These are phyloP conservation scores for Aepyceros melampus DNA, from an alignment of 2,113 vertebrate species.

Conservation along the genomic window DNA sequence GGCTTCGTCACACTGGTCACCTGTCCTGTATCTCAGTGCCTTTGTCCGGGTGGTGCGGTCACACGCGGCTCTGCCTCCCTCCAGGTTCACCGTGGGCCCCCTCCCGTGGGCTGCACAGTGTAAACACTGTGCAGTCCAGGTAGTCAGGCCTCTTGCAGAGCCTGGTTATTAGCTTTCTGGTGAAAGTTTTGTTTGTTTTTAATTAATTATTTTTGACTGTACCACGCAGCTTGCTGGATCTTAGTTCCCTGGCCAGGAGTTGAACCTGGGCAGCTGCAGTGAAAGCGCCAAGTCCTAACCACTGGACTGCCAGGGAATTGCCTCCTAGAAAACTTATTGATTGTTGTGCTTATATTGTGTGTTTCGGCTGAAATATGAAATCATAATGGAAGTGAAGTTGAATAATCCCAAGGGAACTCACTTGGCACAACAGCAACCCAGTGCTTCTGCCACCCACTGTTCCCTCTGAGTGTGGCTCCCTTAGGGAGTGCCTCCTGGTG, in stretches of 20 bases:
- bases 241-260: neutral
- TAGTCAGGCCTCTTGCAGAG: neutral
- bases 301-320: neutral
- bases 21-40: neutral
- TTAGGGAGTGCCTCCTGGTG: accelerated
- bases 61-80: neutral
- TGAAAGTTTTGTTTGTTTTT: neutral
- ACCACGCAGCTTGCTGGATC: neutral
- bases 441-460: neutral
- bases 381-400: neutral
- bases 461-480: neutral
- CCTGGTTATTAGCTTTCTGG: neutral
- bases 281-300: neutral
- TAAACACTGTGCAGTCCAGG: too few species aligned
- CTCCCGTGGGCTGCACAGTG: too few species aligned
- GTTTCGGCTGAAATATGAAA: neutral
- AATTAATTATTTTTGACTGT: neutral
- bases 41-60: too few species aligned
- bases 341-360: neutral
- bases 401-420: neutral
- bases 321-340: neutral
- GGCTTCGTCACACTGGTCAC: neutral
- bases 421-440: neutral
- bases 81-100: neutral
- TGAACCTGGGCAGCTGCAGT: neutral